These are phyloP conservation scores for Rhagologus leucostigma DNA, from an alignment of 2,113 vertebrate genomes.

Conservation along the genomic window DNA sequence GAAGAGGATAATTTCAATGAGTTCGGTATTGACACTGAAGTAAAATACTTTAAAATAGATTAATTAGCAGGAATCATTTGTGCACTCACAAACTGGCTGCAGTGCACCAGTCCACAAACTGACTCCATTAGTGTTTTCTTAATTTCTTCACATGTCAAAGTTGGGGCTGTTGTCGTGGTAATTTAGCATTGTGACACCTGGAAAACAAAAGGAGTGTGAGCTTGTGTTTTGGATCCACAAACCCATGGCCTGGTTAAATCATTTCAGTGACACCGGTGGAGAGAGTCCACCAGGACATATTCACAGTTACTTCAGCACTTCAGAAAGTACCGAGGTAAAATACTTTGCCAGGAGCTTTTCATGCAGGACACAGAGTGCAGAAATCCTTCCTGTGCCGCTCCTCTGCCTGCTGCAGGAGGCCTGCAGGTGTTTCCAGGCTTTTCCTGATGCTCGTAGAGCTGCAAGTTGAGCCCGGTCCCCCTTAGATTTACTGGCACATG, in stretches of 20 bases:
- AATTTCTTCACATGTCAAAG: background rate
- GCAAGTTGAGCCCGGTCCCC: background rate
- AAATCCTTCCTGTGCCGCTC: fast-evolving
- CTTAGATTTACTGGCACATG: background rate
- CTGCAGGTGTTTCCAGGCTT: background rate
- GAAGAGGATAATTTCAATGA: background rate
- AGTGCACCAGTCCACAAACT: background rate
- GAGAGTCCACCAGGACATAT: background rate
- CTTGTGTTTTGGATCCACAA: background rate
- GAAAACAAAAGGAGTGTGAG: fast-evolving
- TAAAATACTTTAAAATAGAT: background rate
- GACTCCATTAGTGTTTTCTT: background rate
- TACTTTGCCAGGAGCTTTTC: background rate
- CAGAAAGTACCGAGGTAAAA: background rate
- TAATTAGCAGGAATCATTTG: background rate
- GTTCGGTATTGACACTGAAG: background rate
- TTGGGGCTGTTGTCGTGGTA: background rate
- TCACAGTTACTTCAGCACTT: background rate
- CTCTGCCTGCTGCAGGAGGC: background rate
- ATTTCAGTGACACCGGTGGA: background rate
- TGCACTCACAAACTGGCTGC: background rate
- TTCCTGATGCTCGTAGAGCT: background rate
- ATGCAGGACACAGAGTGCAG: background rate
- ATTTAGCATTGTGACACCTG: background rate
- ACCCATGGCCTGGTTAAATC: background rate